Evolutionary conservation across 2,113 vertebrate species (phyloP), one percentile per base, ranked within the genome.

Genomic region (Cyprichromis sp.): DNA sequence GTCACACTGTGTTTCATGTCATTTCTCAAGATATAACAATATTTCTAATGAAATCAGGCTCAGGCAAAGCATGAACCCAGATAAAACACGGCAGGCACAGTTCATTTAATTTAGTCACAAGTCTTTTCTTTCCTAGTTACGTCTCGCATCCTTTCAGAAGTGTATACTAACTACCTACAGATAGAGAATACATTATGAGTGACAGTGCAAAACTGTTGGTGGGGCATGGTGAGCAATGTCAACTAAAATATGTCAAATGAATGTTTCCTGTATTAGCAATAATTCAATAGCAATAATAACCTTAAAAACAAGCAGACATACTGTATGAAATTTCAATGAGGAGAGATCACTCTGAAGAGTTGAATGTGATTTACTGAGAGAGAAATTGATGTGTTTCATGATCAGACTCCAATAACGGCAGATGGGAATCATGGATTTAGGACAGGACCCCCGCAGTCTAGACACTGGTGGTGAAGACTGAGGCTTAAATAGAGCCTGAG

Each of bases 11-110:
- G 86, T 86, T 88, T 5, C 47, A 71, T 81, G 63, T 57, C 71
- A 87, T 92, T 94, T 89, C 82, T 85, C 85, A 83, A 91, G 78
- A 82, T 79, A 84, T 52, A 89, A 86, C 86, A 87, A 80, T 81
- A 54, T 88, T 81, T 87, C 29, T 88, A 73, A 89, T 88, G 40
- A 88, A 90, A 92, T 88, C 9, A 88, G 14, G 12, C 16, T 5
- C 40, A 36, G 68, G 57, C 42, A 19, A 82, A 92, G 55, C 71
- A 55, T 81, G 47, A 55, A 78, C 80, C 34, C 50, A n/a, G 38
- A 45, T 21, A 45, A 42, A 57, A 91, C n/a, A 50, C 31, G 24
- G 38, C 5, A n/a, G 29, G 9, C 10, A 2, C 21, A 0, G 17
- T 21, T 55, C 36, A 50, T 76, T 50, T 76, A 19, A 24, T 80